Evolutionary conservation across 2,888 invertebrate species (phyloP), one percentile per base, ranked within the genome.

Genomic region (Sesia bembeciformis): DNA sequence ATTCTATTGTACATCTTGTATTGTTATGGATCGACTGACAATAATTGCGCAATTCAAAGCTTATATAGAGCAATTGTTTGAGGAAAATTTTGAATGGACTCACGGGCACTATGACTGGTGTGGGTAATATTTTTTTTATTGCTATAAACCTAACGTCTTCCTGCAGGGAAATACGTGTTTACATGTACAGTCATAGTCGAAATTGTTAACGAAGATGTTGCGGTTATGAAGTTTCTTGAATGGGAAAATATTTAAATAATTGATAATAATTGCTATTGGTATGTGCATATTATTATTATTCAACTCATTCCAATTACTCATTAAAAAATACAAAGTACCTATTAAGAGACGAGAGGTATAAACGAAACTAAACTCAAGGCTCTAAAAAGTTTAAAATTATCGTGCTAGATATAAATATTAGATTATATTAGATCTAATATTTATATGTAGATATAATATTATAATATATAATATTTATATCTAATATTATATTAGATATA

Each of bases 11-110:
- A 61, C 83, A 83, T 84, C 60, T 67, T 77, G 56, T 60, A 61
- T 57, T 58, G 67, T 53, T 68, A 39, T 55, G 43, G 54, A 59
- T 53, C 55, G 64, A 83, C 73, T 83, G 81, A 61, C 53, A 43
- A 23, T 54, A 42, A 56, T 59, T 58, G 58, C 56, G 58, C 57
- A 62, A 53, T 51, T 43, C 42, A 43, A 58, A 60, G 70, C 71
- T 79, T 84, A 73, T 88, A 86, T 82, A 78, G 64, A 62, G 60
- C 60, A 58, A 52, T 57, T 51, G 58, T 58, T 74, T 76, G 59
- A 84, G 87, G 84, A 85, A 85, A 85, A 79, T 67, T 68, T 68
- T 54, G 67, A 67, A 72, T 72, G 70, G 77, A 67, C 65, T 70
- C 74, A 72, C 60, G 57, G 59, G 4, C 59, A 61, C 63, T 62